phyloP scores from a whole-genome alignment of 2,113 vertebrate genomes.

The Albula glossodonta region DNA sequence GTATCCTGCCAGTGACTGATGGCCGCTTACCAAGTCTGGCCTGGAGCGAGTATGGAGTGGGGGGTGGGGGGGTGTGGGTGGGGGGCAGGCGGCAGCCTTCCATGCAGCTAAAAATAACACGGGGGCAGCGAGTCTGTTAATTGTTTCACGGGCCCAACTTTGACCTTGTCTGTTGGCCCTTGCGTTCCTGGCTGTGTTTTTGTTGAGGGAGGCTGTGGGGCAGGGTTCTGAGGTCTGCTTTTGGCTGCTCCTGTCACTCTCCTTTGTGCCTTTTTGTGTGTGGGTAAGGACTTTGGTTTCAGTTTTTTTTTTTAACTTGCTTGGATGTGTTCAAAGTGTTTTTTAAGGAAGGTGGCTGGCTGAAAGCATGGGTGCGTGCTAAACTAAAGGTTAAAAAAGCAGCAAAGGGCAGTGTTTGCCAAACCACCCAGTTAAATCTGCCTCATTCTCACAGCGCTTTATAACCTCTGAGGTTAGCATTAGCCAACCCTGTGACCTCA shows the following conservation, averaged over 20 bases:
- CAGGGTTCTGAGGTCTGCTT: too few species aligned
- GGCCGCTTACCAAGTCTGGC: conserved; percentile 22
- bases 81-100: background rate
- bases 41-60: conserved; percentile 17
- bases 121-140: conserved; percentile 52
- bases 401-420: background rate
- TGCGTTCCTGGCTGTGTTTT: conserved; percentile 46
- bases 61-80: conserved; percentile 16
- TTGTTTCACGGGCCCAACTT: conserved; percentile 67
- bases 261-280: background rate
- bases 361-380: background rate
- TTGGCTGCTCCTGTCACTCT: too few species aligned
- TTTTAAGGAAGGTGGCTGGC: conserved; percentile 51
- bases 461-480: background rate
- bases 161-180: conserved; percentile 63
- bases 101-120: conserved; percentile 34
- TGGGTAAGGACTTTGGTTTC: background rate
- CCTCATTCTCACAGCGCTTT: background rate
- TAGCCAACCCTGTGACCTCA: conserved; percentile 5
- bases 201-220: conserved; percentile 48
- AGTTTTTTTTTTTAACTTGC: conserved; percentile 49
- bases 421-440: background rate
- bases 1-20: conserved; percentile 47
- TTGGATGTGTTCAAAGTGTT: conserved; percentile 53
- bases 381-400: conserved; percentile 18